These are phyloP conservation scores for Macroramphosus scolopax DNA, from an alignment of 2,797 vertebrate species.

Conservation along the genomic window DNA sequence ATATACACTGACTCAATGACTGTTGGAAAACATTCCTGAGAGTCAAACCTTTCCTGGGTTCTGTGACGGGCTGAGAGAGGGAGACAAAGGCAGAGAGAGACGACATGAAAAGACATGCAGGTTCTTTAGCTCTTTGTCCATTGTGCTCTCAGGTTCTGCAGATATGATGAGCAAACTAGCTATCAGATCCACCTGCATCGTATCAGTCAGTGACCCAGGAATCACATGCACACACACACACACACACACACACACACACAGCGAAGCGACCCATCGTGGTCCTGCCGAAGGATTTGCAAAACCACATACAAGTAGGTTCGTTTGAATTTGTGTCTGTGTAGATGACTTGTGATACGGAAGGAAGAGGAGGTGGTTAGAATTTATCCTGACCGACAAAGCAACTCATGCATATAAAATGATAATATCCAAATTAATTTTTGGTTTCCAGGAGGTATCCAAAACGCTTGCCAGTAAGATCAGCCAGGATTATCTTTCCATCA, in stretches of 20 bases:
- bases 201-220: constrained; percentile 29
- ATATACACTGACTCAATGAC: constrained; percentile 39
- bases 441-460: constrained; percentile 14
- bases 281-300: constrained; percentile 33
- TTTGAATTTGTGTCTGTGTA: constrained; percentile 11
- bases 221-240: constrained; percentile 2
- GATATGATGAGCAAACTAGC: constrained; percentile 36
- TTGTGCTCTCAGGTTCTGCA: constrained; percentile 53
- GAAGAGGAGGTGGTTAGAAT: constrained; percentile 17
- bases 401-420: constrained; percentile 29
- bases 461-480: constrained; percentile 19
- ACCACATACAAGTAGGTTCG: constrained; percentile 16
- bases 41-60: constrained; percentile 25
- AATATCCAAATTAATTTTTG: constrained; percentile 17
- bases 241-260: background rate
- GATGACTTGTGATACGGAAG: constrained; percentile 23
- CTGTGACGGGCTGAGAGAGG: constrained; percentile 5
- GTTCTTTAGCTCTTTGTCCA: constrained; percentile 49
- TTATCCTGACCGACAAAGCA: constrained; percentile 32
- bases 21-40: constrained; percentile 37
- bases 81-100: constrained; percentile 3
- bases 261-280: background rate
- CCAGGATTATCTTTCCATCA: constrained; percentile 37
- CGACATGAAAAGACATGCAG: constrained; percentile 27
- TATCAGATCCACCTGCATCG: constrained; percentile 28